Conservation (phyloP, 2,888 invertebrate genomes). For the Steinernema scapterisci region DNA sequence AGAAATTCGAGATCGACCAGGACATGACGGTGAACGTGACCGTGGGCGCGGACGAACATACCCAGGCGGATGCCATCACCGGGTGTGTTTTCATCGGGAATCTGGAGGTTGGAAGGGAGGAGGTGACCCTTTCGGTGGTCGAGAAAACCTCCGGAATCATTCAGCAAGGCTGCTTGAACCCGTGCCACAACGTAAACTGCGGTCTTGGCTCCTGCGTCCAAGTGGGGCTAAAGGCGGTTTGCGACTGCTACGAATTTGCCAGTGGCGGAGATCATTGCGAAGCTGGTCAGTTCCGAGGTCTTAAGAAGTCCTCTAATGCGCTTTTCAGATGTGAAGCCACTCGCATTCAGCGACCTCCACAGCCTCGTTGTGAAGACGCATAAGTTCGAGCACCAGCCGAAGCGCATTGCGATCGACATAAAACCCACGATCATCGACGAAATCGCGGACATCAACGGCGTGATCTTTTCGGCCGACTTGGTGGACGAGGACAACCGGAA, state of each 20-base stretch:
- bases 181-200: slow-evolving; percentile 21
- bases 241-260: slow-evolving; percentile 28
- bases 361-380: slow-evolving; percentile 12
- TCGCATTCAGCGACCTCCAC: slow-evolving; percentile 15
- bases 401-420: slow-evolving; percentile 23
- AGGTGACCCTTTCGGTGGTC: neutral
- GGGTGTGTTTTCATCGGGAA: slow-evolving; percentile 22
- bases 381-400: slow-evolving; percentile 4
- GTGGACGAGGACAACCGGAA: neutral
- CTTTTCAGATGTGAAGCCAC: neutral
- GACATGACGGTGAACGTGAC: slow-evolving; percentile 3
- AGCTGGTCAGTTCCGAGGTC: neutral
- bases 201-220: neutral
- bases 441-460: slow-evolving; percentile 12
- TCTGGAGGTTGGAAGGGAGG: slow-evolving; percentile 7
- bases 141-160: slow-evolving; percentile 8
- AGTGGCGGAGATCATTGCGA: slow-evolving; percentile 1
- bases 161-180: slow-evolving; percentile 24
- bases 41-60: slow-evolving; percentile 13
- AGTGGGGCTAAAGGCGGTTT: slow-evolving; percentile 13
- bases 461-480: slow-evolving; percentile 5
- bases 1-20: neutral
- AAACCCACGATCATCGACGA: neutral
- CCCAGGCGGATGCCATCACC: slow-evolving; percentile 13
- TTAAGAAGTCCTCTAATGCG: neutral